Percentiles rank a stretch among this genome's conserved stretches.
These are phyloP conservation scores for Parnassius smintheus DNA, from an alignment of 2,888 invertebrate genomes.

Conservation along the genomic window DNA sequence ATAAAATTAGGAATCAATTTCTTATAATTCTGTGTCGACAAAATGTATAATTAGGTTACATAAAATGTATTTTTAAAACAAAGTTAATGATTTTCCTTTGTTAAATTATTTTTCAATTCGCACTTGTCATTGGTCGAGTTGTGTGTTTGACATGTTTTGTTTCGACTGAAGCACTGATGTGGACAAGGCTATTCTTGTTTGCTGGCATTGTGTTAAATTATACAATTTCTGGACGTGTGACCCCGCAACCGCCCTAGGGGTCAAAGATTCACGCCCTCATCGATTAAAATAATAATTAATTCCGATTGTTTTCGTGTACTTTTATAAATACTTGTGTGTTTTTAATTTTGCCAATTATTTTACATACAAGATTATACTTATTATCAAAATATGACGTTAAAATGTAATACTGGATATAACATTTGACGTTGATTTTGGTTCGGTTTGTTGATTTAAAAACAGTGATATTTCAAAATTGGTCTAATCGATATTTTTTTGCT, in stretches of 20 bases:
- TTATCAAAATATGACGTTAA: too few species aligned
- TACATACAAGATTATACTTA: too few species aligned
- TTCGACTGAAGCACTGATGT: constrained; percentile 60
- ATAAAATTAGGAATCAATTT: too few species aligned
- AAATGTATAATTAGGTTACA: not conserved
- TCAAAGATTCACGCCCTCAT: constrained; percentile 47
- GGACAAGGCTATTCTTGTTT: constrained; percentile 67
- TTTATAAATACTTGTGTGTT: too few species aligned
- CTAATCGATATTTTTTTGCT: constrained; percentile 6
- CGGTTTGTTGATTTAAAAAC: not conserved
- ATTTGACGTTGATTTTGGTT: not conserved
- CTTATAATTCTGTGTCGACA: too few species aligned
- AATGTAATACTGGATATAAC: not conserved
- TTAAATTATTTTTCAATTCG: constrained; percentile 54
- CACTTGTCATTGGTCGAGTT: constrained; percentile 58
- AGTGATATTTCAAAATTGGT: constrained; percentile 1
- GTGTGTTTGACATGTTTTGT: constrained; percentile 77
- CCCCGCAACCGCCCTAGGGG: constrained; percentile 41
- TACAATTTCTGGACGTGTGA: constrained; percentile 69
- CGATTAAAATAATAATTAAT: constrained; percentile 45
- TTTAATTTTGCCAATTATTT: too few species aligned
- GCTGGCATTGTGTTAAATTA: constrained; percentile 69
- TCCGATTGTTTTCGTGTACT: constrained; percentile 20
- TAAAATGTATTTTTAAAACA: constrained; percentile 20
- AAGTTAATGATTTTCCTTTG: constrained; percentile 50